Conservation (phyloP, 2,113 vertebrate species). For the Anolis sagrei region DNA sequence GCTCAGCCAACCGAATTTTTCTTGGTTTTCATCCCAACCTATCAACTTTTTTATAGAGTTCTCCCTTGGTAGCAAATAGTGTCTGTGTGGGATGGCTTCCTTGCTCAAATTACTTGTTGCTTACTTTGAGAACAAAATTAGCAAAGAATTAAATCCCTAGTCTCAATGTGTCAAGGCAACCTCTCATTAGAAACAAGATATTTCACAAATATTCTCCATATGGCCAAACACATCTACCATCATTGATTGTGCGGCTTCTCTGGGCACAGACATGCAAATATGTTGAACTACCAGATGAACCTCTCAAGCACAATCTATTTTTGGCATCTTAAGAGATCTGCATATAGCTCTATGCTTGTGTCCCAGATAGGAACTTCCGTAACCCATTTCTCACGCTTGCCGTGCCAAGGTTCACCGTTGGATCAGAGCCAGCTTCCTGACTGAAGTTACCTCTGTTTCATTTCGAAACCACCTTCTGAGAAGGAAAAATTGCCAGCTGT, state of each 20-base stretch:
- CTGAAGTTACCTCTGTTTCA: constrained; percentile 50
- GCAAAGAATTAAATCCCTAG: no score
- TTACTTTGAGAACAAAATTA: no score
- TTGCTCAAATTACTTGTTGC: no score
- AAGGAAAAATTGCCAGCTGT: constrained; percentile 55
- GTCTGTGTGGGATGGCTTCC: no score
- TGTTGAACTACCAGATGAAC: not conserved
- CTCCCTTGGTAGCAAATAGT: no score
- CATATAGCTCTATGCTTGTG: not conserved
- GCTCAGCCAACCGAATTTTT: no score
- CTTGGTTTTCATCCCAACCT: not conserved
- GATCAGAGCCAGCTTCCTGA: constrained; percentile 49
- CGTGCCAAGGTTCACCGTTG: constrained; percentile 6
- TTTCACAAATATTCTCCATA: not conserved
- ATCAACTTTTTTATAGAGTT: not conserved
- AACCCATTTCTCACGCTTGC: constrained; percentile 6
- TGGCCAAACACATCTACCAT: not conserved
- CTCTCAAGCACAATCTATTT: not conserved
- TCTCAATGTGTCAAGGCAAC: no score
- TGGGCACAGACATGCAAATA: not conserved
- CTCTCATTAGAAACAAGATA: no score
- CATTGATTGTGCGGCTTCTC: not conserved
- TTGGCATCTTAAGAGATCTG: not conserved
- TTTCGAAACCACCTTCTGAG: constrained; percentile 58
- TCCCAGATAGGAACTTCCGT: not conserved